phyloP scores from a whole-genome alignment of 2,113 vertebrate genomes.

The Corythornis vintsioides region DNA sequence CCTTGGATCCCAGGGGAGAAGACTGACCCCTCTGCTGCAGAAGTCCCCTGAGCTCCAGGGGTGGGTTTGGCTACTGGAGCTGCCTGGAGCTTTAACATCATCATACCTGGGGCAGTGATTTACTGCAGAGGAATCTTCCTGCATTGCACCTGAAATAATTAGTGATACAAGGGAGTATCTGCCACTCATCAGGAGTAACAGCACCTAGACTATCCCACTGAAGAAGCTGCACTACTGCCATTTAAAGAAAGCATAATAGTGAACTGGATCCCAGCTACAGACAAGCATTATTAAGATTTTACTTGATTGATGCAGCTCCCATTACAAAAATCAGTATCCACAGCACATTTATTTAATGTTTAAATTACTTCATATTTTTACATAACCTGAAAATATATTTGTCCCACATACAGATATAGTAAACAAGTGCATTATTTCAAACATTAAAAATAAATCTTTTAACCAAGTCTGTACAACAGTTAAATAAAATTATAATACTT shows the following conservation, averaged over 20 bases:
- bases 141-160: background rate
- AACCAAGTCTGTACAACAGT: conserved; percentile 73
- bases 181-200: background rate
- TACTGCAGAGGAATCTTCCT: background rate
- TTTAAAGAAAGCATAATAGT: background rate
- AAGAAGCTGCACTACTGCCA: background rate
- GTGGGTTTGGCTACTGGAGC: background rate
- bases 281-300: background rate
- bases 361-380: conserved; percentile 69
- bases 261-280: background rate
- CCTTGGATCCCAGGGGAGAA: background rate
- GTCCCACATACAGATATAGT: conserved; percentile 57
- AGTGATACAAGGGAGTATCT: background rate
- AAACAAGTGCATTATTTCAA: conserved; percentile 75
- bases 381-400: conserved; percentile 72
- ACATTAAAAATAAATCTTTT: conserved; percentile 73
- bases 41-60: fast-evolving
- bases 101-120: background rate
- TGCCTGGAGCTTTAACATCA: background rate
- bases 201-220: background rate
- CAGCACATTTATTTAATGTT: conserved; percentile 74
- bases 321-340: conserved; percentile 81
- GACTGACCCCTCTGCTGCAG: fast-evolving
- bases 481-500: conserved; percentile 72
- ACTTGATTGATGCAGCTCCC: conserved; percentile 63